Base-by-base conservation (phyloP, 92 coral and sea anemone genomes). In the Umimayanthus kanabou region DNA sequence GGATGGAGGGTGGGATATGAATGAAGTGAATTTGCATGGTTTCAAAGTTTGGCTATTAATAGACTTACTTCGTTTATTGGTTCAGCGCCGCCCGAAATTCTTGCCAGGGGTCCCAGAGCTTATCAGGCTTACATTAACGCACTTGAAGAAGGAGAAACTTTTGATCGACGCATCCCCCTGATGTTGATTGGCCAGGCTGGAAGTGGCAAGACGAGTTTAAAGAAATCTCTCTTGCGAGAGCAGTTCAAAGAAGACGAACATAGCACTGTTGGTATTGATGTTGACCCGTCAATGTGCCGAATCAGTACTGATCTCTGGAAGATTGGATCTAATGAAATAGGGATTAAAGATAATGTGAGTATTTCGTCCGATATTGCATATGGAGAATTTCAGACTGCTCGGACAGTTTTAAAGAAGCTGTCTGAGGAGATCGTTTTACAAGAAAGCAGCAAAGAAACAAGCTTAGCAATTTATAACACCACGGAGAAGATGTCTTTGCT, bases 141-240 rank as follows among this genome's bases (percentile, higher is more conserved):
- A 25, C 80, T 76, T 33, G 20, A 76, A 33, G 55, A 76, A 13
- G 80, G 80, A 23, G 80, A 18, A 76, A 76, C 80, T 3, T n/a
- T 4, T 23, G 80, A 76, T 22, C 80, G 80, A 9, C 80, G 80
- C 80, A 23, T 76, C 39, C 80, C 80, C 14, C 14, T 76, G 49
- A 76, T 76, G 80, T 18, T 76, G 47, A 45, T 76, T 23, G 80
- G 80, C 28, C 80, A 76, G 49, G 80, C 47, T 45, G 37, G 80
- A 76, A 39, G 49, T n/a, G 80, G 80, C 6, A 76, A 76, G 23
- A 76, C 80, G 18, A 76, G 80, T 45, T 33, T 76, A 20, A 76
- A 33, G 80, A 76, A 76, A 39, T 76, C 80, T 40, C 55, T 76
- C 23, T 0, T 39, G 22, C 39, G 80, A 76, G 80, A 76, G 14